Evolutionary conservation across 2,113 vertebrate species (phyloP).

Genomic region (Tichodroma muraria): DNA sequence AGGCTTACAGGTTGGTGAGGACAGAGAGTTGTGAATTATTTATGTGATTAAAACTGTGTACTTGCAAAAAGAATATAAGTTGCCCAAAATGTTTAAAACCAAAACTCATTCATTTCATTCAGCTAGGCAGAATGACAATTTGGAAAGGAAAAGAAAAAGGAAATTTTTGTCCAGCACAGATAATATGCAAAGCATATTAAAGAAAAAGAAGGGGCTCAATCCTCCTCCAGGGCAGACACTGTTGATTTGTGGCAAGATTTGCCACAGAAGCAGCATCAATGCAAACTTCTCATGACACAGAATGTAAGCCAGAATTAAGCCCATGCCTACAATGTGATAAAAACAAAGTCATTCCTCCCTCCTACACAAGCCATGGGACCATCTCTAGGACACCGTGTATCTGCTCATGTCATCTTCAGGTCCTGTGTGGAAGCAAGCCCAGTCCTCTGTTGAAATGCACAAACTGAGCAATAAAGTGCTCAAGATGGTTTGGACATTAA

Average conservation of each 20-base stretch:
- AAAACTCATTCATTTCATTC: not conserved
- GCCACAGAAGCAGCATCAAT: not conserved
- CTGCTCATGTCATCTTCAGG: not conserved
- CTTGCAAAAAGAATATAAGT: not conserved
- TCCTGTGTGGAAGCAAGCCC: not conserved
- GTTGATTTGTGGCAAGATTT: not conserved
- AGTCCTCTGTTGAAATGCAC: not conserved
- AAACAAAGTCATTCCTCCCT: not conserved
- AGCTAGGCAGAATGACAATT: not conserved
- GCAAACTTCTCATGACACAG: not conserved
- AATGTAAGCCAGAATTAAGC: not conserved
- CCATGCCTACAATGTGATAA: not conserved
- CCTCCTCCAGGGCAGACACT: not conserved
- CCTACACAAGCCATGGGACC: not conserved
- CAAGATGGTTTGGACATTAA: not conserved
- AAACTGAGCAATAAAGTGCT: not conserved
- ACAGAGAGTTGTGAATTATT: not conserved
- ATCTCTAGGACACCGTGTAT: fast-evolving
- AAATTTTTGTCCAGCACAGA: not conserved
- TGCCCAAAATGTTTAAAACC: not conserved
- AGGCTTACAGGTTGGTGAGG: not conserved
- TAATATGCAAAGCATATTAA: not conserved
- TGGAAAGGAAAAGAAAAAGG: not conserved
- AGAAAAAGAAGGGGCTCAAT: not conserved
- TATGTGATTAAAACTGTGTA: not conserved